Evolutionary conservation across 2,888 invertebrate species (phyloP), one percentile per base, ranked within the genome.

Genomic region (Drosophila imparisetae): DNA sequence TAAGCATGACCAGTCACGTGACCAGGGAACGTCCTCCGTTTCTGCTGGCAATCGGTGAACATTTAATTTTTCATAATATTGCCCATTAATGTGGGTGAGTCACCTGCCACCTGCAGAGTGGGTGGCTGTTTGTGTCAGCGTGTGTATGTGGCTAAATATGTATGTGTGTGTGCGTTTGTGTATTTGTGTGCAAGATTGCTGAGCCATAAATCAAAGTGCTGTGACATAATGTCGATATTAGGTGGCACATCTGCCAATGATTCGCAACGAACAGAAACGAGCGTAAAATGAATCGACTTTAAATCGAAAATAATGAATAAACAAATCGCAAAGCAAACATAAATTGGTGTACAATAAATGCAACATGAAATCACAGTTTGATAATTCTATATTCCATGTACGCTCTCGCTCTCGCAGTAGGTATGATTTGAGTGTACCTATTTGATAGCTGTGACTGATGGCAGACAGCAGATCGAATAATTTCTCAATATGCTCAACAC

Each of bases 151-250:
- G 29, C 11, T 21, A 11, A 11, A 3, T 45, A 34, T 21, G 42
- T 40, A n/a, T 40, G 10, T 5, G 10, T 40, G 8, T 4, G 10
- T 40, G n/a, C 11, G 40, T 13, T 36, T 61, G 36, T 36, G 4
- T 45, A 34, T 58, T 11, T 45, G 15, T 24, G 45, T 45, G 45
- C 4, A 21, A 27, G 76, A 30, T 50, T 72, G 36, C 48, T 64
- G 69, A 49, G 83, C 69, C 65, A 82, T 82, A 89, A 82, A 82
- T 82, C 82, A 82, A 80, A 86, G 63, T 63, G 52, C 63, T 67
- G 66, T 83, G 89, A 82, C 89, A 82, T 72, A 72, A 83, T 76
- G 84, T 89, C 82, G 84, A 82, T 86, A 81, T 72, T 81, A 65
- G 55, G 68, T 58, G 75, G 27, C 86, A 83, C 89, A 81, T 63